Base-by-base conservation (phyloP, 2,888 invertebrate species). In the Zaprionus obscuricornis region DNA sequence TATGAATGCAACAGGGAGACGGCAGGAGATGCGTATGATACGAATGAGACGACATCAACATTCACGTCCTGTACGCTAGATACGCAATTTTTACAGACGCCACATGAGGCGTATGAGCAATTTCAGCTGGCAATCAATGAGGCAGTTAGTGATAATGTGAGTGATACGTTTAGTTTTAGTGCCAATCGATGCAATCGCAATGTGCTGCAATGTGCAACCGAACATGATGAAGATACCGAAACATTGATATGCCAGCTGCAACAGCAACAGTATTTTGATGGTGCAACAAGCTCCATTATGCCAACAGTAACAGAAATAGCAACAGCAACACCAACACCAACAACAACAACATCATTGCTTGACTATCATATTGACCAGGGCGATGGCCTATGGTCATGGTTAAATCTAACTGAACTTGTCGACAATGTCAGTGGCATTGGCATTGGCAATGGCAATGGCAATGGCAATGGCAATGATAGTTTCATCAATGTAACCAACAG, bases 51-150 rank as follows among this genome's bases (percentile, higher is more conserved):
- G 33, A 24, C 58, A 26, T 2, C 54, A n/a, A 13, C 50, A 37
- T 5, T 57, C 24, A 22, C 31, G 31, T 14, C 39, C 45, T 88
- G 88, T 68, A 43, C 74, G 49, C 62, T 86, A 59, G 81, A 84
- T 57, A 73, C 86, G 42, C 82, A 87, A 57, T 63, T 90, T 20
- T 59, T 88, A 56, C 78, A 84, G 40, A 72, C 74, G 65, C 63
- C 54, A 64, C 46, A 79, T 84, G 67, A 63, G 74, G 89, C 90
- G 47, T 79, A 89, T 45, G 70, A 74, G 63, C 87, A 89, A 78
- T 89, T 90, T 62, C 81, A 87, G 66, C 75, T 90, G 74, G 76
- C 86, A 66, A 77, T 88, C 55, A 85, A 76, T 56, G 77, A 82
- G 59, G 57, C 67, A 46, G 66, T 74, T 68, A 74, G 74, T 76